Conservation (phyloP, 2,797 vertebrate genomes). For the Pseudochromis fuscus region DNA sequence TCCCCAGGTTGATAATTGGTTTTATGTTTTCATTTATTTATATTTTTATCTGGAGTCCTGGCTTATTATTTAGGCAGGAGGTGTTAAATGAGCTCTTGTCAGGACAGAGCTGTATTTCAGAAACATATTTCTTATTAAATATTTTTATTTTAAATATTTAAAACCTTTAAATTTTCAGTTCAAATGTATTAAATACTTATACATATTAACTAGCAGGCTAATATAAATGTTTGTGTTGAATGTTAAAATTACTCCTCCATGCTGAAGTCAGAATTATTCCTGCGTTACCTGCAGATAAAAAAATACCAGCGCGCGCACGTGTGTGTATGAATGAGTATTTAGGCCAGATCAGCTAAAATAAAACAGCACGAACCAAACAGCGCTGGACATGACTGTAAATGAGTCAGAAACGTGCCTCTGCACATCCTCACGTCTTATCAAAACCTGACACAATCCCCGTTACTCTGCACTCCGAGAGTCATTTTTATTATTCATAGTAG, state of each 20-base stretch:
- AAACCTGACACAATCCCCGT: constrained; percentile 45
- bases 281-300: neutral
- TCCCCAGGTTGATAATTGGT: too few relatives aligned
- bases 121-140: neutral
- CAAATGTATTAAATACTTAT: too few relatives aligned
- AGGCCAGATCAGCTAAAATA: constrained; percentile 17
- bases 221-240: too few relatives aligned
- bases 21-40: neutral
- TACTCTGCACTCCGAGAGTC: constrained; percentile 38
- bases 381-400: constrained; percentile 3
- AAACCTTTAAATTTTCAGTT: neutral
- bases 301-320: neutral
- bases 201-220: too few relatives aligned
- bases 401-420: constrained; percentile 41
- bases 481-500: constrained; percentile 68
- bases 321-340: neutral
- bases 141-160: neutral
- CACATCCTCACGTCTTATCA: constrained; percentile 44
- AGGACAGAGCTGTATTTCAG: too few relatives aligned
- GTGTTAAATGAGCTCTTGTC: too few relatives aligned
- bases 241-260: too few relatives aligned
- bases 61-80: too few relatives aligned
- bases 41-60: neutral
- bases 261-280: neutral
- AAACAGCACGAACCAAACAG: constrained; percentile 1